A percentile compares a stretch with the other conserved stretches of the same genome.
phyloP scores from a whole-genome alignment of 2,113 vertebrate genomes.

The Piaya cayana region DNA sequence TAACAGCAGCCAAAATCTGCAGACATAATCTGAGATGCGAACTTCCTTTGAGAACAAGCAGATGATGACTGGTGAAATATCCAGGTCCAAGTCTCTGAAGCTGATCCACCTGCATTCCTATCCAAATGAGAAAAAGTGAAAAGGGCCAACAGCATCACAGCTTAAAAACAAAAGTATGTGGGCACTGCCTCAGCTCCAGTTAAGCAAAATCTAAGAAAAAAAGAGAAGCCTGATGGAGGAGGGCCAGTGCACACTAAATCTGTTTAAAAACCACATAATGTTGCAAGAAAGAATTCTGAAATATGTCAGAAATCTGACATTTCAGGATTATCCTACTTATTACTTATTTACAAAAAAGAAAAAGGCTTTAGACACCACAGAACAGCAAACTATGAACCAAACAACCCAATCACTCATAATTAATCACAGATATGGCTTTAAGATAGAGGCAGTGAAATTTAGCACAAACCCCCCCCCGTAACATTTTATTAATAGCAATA shows the following conservation, averaged over 20 bases:
- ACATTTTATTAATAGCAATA: background rate
- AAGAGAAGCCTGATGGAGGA: background rate
- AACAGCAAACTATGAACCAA: background rate
- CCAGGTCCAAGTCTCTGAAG: background rate
- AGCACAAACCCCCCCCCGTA: rapidly evolving
- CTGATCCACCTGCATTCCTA: background rate
- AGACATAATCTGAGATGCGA: background rate
- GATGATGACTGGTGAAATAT: background rate
- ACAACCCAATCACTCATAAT: background rate
- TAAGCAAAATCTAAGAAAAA: background rate
- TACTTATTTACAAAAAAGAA: background rate
- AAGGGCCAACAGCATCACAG: background rate
- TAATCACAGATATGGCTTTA: background rate
- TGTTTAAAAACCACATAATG: background rate
- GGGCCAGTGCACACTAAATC: too few species aligned
- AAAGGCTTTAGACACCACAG: background rate
- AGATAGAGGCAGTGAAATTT: background rate
- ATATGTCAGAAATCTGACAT: background rate
- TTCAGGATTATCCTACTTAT: background rate
- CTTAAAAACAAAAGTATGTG: background rate
- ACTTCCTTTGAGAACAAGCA: background rate
- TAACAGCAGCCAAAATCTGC: background rate
- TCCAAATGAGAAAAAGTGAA: background rate
- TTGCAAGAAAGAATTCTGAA: background rate
- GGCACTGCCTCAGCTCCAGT: background rate